Percentiles rank a stretch among this genome's conserved stretches.
phyloP scores from a whole-genome alignment of 2,113 vertebrate genomes.

The Macquaria ambigua region DNA sequence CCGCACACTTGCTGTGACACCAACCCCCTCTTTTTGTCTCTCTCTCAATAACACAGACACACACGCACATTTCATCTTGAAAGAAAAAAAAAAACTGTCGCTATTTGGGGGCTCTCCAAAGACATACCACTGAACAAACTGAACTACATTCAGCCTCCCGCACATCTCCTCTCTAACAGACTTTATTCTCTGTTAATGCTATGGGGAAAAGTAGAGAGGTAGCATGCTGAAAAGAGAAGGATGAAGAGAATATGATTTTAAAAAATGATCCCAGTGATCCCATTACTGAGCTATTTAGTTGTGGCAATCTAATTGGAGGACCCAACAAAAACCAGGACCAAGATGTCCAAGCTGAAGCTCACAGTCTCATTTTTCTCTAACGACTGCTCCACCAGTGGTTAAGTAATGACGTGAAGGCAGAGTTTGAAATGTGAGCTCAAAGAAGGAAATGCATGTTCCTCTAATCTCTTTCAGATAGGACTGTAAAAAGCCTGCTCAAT shows the following conservation, averaged over 20 bases:
- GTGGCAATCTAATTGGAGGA: constrained; percentile 52
- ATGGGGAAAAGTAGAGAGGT: constrained; percentile 16
- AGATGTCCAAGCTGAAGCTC: constrained; percentile 40
- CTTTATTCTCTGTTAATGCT: constrained; percentile 39
- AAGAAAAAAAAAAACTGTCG: constrained; percentile 33
- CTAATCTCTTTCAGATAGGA: constrained; percentile 76
- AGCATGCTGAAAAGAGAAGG: constrained; percentile 12
- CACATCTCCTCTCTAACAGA: constrained; percentile 41
- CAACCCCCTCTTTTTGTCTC: constrained; percentile 59
- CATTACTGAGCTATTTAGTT: constrained; percentile 54
- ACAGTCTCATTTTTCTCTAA: constrained; percentile 44
- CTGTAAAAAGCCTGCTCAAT: constrained; percentile 64
- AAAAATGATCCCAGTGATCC: constrained; percentile 48
- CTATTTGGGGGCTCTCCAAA: constrained; percentile 60
- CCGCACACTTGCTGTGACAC: constrained; percentile 57
- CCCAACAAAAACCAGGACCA: constrained; percentile 45
- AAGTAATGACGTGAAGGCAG: constrained; percentile 63
- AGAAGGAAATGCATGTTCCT: constrained; percentile 73
- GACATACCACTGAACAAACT: constrained; percentile 59
- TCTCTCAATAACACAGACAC: constrained; percentile 60
- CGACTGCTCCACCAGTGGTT: constrained; percentile 49
- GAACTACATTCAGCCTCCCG: constrained; percentile 57
- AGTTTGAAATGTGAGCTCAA: constrained; percentile 71
- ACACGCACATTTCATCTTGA: constrained; percentile 62
- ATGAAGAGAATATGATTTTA: constrained; percentile 25